Conservation (phyloP, 30 jellyfish, hydroid and myxozoan species). For the Aurelia aurita complex sp. Pacific region DNA sequence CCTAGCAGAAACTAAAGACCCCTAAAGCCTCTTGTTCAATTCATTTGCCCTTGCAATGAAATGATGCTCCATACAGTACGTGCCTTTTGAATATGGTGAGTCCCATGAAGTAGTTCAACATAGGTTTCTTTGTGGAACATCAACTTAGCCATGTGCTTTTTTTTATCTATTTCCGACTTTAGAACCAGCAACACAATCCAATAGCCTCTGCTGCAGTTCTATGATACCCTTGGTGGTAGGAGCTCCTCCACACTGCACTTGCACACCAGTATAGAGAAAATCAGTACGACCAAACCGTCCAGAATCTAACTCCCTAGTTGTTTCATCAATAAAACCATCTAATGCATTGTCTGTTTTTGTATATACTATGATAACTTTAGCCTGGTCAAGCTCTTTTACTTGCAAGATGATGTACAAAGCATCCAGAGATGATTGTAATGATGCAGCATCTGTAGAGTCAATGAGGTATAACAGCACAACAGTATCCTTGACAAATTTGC, state of each 20-base stretch:
- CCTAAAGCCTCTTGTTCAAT: too few relatives aligned
- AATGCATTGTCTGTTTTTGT: conserved; percentile 37
- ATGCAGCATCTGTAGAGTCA: conserved; percentile 47
- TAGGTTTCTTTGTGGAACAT: too few relatives aligned
- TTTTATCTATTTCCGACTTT: background rate
- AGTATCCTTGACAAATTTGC: conserved; percentile 37
- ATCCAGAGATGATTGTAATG: conserved; percentile 13
- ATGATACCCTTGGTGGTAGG: conserved; percentile 39
- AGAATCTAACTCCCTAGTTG: background rate
- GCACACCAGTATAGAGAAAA: conserved; percentile 26
- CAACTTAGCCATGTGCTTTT: too few relatives aligned
- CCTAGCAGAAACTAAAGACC: too few relatives aligned
- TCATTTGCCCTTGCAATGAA: too few relatives aligned
- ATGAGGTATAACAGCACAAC: conserved; percentile 43
- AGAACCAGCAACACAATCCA: background rate
- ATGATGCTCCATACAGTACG: too few relatives aligned
- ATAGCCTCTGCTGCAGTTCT: conserved; percentile 30
- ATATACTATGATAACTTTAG: conserved; percentile 53
- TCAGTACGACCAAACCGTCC: conserved; percentile 1
- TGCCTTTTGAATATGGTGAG: too few relatives aligned
- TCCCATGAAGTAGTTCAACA: too few relatives aligned
- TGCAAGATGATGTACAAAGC: conserved; percentile 19
- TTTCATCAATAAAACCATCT: conserved; percentile 15
- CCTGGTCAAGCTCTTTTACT: conserved; percentile 4
- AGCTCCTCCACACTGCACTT: conserved; percentile 73